Base-by-base conservation (phyloP, 2,797 vertebrate species). In the Megaceryle alcyon region DNA sequence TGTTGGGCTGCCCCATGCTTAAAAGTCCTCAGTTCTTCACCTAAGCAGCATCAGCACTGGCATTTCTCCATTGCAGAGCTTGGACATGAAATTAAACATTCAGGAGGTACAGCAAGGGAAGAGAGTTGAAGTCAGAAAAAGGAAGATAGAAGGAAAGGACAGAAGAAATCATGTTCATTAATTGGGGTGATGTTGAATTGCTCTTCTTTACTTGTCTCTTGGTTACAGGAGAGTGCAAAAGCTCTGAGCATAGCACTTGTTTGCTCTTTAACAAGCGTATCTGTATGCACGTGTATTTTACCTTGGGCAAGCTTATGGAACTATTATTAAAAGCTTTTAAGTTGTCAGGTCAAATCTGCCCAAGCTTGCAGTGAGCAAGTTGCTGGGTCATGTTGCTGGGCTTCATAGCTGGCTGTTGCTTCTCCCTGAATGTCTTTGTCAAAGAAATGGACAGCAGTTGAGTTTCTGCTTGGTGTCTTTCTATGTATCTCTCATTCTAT, bases 331-430 rank as follows among this genome's bases (percentile, higher is more conserved):
- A 77, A 82, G 60, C 53, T 78, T 82, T 73, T 33, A 81, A 71
- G 64, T 25, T 78, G 70, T 44, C 46, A 64, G 71, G n/a, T 82
- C 49, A 59, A 29, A 69, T 59, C 19, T 77, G 37, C 29, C 65
- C 60, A 53, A 37, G 63, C 37, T 43, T 25, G 41, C 39, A 22
- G n/a, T 3, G 37, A 66, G 43, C 33, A 26, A 60, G 39, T 1
- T 48, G 23, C 49, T 43, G 72, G 39, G n/a, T 28, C 21, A 8
- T 0, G 6, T n/a, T 54, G 39, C 59, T 41, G 9, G n/a, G 29
- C 15, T 31, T 28, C 0, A 5, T 4, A 5, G 66, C 56, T 0
- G 2, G 37, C 28, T 7, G 0, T 15, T 29, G n/a, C 77, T 60
- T 63, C 77, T 56, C 43, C 21, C 28, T 4, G 6, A 64, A 57